Evolutionary conservation across 2,888 invertebrate genomes (phyloP).

Genomic region (Aphidius colemani): DNA sequence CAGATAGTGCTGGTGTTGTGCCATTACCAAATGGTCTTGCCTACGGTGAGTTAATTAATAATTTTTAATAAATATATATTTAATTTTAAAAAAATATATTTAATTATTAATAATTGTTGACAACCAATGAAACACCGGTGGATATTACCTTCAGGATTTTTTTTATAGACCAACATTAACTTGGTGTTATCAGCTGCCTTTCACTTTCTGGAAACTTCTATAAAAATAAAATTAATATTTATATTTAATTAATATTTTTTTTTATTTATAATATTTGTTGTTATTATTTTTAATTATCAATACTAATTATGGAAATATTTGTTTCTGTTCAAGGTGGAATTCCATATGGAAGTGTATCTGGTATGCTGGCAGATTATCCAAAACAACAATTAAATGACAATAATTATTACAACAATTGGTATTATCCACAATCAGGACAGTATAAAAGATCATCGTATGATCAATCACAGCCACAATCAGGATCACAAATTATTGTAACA

Average conservation of each 20-base stretch:
- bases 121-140: background rate
- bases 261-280: background rate
- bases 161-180: constrained; percentile 1
- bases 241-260: background rate
- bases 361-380: constrained; percentile 64
- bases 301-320: background rate
- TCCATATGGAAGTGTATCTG: constrained; percentile 68
- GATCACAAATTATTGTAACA: constrained; percentile 38
- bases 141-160: background rate
- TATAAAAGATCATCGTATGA: background rate
- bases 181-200: background rate
- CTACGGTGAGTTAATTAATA: constrained; percentile 50
- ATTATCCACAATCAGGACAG: constrained; percentile 2
- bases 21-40: constrained; percentile 57
- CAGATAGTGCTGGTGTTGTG: constrained; percentile 59
- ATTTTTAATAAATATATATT: constrained; percentile 1
- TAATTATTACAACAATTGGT: background rate
- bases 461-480: constrained; percentile 15
- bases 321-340: constrained; percentile 63
- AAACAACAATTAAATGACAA: background rate
- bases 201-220: background rate
- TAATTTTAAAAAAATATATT: background rate
- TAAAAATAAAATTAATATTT: too few relatives aligned
- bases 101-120: background rate
- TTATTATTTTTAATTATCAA: background rate